phyloP scores from a whole-genome alignment of 2,113 vertebrate genomes.

The Ciconia boyciana region DNA sequence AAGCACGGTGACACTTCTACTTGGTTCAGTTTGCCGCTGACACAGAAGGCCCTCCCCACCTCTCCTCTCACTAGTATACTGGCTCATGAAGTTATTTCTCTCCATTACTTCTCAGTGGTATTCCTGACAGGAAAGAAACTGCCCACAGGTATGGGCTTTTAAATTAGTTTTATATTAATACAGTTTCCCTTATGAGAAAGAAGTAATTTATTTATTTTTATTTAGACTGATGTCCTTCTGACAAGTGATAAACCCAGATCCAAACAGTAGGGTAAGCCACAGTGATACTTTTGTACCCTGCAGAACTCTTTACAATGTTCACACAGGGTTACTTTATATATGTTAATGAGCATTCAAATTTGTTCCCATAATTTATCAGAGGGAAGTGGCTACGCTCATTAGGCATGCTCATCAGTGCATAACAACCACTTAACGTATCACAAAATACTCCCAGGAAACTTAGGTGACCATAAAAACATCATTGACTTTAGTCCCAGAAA shows the following conservation, averaged over 20 bases:
- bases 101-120: not conserved
- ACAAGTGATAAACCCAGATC: not conserved
- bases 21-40: not conserved
- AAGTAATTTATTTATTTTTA: not conserved
- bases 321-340: not conserved
- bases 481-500: not conserved
- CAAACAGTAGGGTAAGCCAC: not conserved
- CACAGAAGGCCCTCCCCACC: not conserved
- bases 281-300: not conserved
- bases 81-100: not conserved
- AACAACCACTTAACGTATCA: constrained; percentile 9
- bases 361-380: not conserved
- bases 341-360: not conserved
- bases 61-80: not conserved
- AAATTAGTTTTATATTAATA: not conserved
- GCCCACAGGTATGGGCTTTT: not conserved
- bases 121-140: not conserved
- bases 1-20: not conserved
- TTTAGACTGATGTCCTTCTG: not conserved
- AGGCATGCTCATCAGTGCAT: not conserved
- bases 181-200: not conserved
- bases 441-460: constrained; percentile 24
- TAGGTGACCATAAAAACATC: constrained; percentile 18
- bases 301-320: not conserved
- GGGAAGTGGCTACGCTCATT: not conserved